These are phyloP conservation scores for Patella pellucida DNA, from an alignment of 2,888 invertebrate genomes.

Conservation along the genomic window DNA sequence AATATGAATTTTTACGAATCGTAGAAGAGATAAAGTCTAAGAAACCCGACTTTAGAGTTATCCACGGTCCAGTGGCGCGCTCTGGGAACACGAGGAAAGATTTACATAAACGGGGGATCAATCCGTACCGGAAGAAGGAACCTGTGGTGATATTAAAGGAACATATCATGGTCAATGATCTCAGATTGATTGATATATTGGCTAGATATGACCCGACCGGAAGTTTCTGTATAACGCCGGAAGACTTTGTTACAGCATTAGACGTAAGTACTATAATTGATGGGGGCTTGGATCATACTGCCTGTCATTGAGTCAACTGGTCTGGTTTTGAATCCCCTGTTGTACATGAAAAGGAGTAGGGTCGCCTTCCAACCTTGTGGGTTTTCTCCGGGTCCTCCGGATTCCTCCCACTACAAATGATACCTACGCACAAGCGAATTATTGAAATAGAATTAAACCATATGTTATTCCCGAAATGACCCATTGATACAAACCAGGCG, in stretches of 20 bases:
- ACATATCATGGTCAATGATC: constrained; percentile 68
- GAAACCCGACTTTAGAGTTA: constrained; percentile 54
- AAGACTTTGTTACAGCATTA: constrained; percentile 61
- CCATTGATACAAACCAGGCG: too few relatives aligned
- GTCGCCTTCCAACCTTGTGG: too few relatives aligned
- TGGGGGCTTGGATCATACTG: too few relatives aligned
- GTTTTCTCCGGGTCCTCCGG: too few relatives aligned
- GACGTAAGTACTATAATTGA: constrained; percentile 54
- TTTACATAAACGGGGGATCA: constrained; percentile 63
- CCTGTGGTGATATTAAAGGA: constrained; percentile 59
- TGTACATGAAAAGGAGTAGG: too few relatives aligned
- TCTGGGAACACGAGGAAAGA: constrained; percentile 69
- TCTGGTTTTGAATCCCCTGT: too few relatives aligned
- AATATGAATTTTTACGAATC: constrained; percentile 66
- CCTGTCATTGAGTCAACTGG: too few relatives aligned
- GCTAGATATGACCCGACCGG: constrained; percentile 58
- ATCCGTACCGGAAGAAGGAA: constrained; percentile 52
- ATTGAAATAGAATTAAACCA: too few relatives aligned
- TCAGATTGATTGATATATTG: constrained; percentile 61
- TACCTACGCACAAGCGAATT: too few relatives aligned
- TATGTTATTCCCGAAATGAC: too few relatives aligned
- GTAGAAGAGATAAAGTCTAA: constrained; percentile 62
- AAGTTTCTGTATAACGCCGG: constrained; percentile 52
- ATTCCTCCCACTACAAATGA: too few relatives aligned
- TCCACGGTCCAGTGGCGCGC: constrained; percentile 63